Percentiles rank a stretch among this genome's conserved stretches.
These are phyloP conservation scores for Reticulitermes speratus DNA, from an alignment of 1,140 invertebrate genomes.

Conservation along the genomic window DNA sequence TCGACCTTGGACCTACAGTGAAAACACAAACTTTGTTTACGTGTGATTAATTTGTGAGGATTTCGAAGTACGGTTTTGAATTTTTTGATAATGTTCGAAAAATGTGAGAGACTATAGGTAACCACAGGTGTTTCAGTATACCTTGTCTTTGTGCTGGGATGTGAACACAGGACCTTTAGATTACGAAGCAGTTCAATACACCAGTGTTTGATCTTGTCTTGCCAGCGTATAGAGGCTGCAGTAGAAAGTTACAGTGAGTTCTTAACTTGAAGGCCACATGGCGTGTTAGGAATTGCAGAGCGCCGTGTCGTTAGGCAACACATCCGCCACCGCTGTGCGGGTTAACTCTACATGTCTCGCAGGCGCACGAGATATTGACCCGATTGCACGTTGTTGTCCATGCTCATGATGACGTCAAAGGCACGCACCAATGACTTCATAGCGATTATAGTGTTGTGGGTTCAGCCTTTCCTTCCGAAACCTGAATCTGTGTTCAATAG, in stretches of 20 bases:
- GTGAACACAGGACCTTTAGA: no score
- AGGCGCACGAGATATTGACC: constrained; percentile 9
- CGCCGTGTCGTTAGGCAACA: not conserved
- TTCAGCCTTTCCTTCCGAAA: constrained; percentile 3
- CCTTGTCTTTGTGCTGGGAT: no score
- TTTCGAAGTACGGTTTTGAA: no score
- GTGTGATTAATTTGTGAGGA: no score
- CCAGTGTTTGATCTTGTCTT: no score
- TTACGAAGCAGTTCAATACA: no score
- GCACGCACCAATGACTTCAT: not conserved
- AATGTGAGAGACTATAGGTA: no score
- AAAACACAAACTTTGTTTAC: no score
- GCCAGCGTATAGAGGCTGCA: no score
- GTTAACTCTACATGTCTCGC: not conserved
- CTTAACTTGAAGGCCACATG: not conserved
- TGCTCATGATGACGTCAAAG: constrained; percentile 9
- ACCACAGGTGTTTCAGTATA: no score
- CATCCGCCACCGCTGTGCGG: constrained; percentile 7
- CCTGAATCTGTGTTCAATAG: not conserved
- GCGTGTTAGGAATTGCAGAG: not conserved
- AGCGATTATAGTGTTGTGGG: not conserved
- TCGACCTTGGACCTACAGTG: no score
- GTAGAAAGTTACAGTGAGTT: not conserved
- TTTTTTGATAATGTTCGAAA: no score
- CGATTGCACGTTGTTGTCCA: constrained; percentile 10